A percentile compares a stretch with the other conserved stretches of the same genome.
Conservation (phyloP, 2,113 vertebrate species). For the Euleptes europaea region DNA sequence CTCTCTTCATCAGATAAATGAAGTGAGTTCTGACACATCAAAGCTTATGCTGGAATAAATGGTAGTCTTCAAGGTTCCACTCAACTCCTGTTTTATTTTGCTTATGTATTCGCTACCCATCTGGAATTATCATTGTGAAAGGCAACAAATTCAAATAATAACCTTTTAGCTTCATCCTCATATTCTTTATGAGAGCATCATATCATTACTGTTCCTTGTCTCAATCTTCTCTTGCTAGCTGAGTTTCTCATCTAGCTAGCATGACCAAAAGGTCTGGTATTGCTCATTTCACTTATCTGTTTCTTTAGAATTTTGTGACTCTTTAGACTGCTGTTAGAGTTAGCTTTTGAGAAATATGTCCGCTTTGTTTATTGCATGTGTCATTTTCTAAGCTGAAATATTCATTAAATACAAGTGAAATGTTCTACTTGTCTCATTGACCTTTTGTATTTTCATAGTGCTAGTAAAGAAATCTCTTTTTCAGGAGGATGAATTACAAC, state of each 20-base stretch:
- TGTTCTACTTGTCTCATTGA: neutral
- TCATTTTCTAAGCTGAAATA: neutral
- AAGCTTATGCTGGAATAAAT: no score
- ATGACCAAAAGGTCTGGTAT: neutral
- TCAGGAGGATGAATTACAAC: conserved; percentile 95
- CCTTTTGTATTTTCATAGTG: conserved; percentile 30
- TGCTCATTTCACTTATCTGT: neutral
- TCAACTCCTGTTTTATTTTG: no score
- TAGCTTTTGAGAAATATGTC: neutral
- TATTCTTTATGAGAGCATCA: neutral
- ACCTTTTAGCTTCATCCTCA: neutral
- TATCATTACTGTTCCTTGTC: neutral
- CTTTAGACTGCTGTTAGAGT: neutral
- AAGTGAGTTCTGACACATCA: no score
- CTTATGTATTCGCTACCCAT: no score
- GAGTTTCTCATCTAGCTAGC: neutral
- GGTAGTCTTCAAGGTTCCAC: no score
- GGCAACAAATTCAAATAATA: neutral
- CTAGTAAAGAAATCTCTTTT: conserved; percentile 27
- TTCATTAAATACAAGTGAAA: neutral
- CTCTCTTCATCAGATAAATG: no score
- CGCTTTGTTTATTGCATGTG: neutral
- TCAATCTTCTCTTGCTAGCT: neutral
- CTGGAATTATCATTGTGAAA: no score
- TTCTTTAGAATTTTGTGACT: neutral